phyloP scores from a whole-genome alignment of 2,888 invertebrate genomes.

The Heteropelma amictum region DNA sequence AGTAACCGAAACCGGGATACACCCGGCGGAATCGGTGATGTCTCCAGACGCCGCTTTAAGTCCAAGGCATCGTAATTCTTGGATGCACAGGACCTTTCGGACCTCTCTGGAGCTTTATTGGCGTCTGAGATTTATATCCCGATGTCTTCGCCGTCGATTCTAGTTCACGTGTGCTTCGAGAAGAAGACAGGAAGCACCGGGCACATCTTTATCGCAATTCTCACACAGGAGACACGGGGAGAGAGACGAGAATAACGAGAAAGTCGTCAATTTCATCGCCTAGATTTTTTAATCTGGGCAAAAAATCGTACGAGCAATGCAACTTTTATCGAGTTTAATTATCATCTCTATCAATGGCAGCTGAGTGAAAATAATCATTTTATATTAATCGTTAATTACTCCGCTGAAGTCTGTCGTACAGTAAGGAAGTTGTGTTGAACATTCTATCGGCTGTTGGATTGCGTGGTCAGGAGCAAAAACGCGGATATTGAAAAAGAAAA shows the following conservation, averaged over 20 bases:
- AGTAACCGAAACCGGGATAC: neutral
- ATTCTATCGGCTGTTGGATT: too few species aligned
- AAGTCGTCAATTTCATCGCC: too few species aligned
- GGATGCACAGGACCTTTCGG: conserved; percentile 36
- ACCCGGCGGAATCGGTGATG: neutral
- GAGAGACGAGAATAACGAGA: too few species aligned
- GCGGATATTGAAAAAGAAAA: neutral
- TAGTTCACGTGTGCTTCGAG: conserved; percentile 5
- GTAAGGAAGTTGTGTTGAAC: too few species aligned
- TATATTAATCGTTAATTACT: too few species aligned
- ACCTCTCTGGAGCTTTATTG: conserved; percentile 49
- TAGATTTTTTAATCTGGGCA: too few species aligned
- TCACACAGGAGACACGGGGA: too few species aligned
- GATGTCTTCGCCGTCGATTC: conserved; percentile 23
- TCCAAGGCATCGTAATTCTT: conserved; percentile 48
- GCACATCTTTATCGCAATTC: conserved; percentile 18
- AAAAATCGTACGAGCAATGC: too few species aligned
- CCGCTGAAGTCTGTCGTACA: too few species aligned
- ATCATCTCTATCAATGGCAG: too few species aligned
- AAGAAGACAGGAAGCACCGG: conserved; percentile 12
- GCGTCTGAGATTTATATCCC: conserved; percentile 44
- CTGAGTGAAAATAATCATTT: too few species aligned
- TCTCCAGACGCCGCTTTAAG: conserved; percentile 43
- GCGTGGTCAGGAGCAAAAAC: neutral
- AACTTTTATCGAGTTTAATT: too few species aligned